Evolutionary conservation across 2,888 invertebrate genomes (phyloP), one percentile per base, ranked within the genome.

Genomic region (Hypsopygia costalis): DNA sequence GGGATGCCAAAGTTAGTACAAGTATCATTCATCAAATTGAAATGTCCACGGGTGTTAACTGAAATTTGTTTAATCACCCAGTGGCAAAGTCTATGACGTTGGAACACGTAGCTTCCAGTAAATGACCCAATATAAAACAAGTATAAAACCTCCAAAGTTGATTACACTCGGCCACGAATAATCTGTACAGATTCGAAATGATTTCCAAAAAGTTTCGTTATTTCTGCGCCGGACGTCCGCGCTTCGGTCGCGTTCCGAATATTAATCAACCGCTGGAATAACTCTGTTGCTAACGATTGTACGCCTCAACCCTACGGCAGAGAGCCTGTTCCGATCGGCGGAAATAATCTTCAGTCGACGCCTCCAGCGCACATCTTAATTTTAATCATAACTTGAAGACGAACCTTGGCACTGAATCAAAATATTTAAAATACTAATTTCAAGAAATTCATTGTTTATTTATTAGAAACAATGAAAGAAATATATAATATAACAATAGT

Each of bases 251-350:
- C 25, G 27, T 22, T 16, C 6, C 20, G 62, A 61, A 64, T 59
- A 55, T 61, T 58, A 61, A 61, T 58, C 45, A 51, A 43, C 41
- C 40, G 43, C 44, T 42, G 43, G 36, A 51, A 55, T 44, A 52
- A 51, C 40, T 41, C 37, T 27, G 35, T 39, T 51, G 47, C 39
- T 52, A 48, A 53, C 51, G 50, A 52, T 44, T 43, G 36, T 35
- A 40, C 42, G 41, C 44, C 37, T 48, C 37, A 35, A 41, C n/a
- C n/a, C n/a, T 16, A 16, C 16, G 16, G 16, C 16, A 21, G 47
- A 28, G 48, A 40, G 47, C 50, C 40, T 51, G 47, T 52, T 52
- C 41, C 43, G 46, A 40, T 33, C 34, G 35, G 20, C 41, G 33
- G 36, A 42, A 41, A 34, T 41, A 36, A 45, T 41, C 33, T 32